These are phyloP conservation scores for Gorsachius goisagi DNA, from an alignment of 2,113 vertebrate genomes.

Conservation along the genomic window DNA sequence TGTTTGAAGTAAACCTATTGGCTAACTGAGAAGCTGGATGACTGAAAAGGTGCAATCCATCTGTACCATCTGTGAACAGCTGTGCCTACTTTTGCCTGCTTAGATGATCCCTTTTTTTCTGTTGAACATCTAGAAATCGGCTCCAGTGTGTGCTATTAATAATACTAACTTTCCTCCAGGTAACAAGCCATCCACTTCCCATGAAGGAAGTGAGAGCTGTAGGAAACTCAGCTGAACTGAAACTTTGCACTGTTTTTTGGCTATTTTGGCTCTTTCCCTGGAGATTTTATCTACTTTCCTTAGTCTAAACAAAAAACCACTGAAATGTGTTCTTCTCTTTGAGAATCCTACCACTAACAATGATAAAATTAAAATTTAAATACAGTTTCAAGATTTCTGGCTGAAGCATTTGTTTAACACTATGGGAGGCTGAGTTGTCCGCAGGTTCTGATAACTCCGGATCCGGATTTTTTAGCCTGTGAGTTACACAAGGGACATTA, in stretches of 20 bases:
- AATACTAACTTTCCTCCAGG: background rate
- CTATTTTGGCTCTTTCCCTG: background rate
- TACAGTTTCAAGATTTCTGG: background rate
- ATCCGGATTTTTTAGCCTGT: background rate
- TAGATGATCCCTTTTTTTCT: background rate
- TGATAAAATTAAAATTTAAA: background rate
- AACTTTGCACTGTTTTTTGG: background rate
- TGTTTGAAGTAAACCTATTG: background rate
- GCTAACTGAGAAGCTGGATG: background rate
- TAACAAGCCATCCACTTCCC: background rate
- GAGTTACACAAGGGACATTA: background rate
- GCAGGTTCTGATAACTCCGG: background rate
- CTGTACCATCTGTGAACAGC: background rate
- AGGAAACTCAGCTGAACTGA: background rate
- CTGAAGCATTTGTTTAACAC: background rate
- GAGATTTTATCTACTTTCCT: background rate
- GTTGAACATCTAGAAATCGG: background rate
- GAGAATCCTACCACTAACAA: background rate
- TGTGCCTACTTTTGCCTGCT: background rate
- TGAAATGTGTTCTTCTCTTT: background rate
- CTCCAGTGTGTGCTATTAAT: background rate
- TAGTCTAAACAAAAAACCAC: background rate
- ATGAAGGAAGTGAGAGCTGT: background rate
- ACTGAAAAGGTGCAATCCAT: background rate
- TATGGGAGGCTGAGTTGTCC: background rate